Conservation (phyloP, 2,113 vertebrate species). For the Oryctolagus cuniculus region mOryCun1.1 NC_091433.1:38477501-38478000, state of each 20-base stretch:
- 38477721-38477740: background rate
- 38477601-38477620: background rate
- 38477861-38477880: too few relatives aligned
- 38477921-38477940: too few relatives aligned
- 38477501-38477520: background rate
- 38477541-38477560: background rate
- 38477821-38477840: background rate
- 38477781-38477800: background rate
- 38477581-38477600: background rate
- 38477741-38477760: background rate
- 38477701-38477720: background rate
- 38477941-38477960: too few relatives aligned
- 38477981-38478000: too few relatives aligned
- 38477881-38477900: too few relatives aligned
- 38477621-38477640: background rate
- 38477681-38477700: background rate
- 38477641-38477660: background rate
- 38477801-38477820: background rate
- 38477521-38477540: background rate
- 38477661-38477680: background rate
- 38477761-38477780: background rate
- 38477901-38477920: too few relatives aligned
- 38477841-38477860: background rate
- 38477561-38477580: too few relatives aligned
- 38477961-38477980: too few relatives aligned